Base-by-base conservation (phyloP, 2,888 invertebrate genomes). In the Sicus ferrugineus region DNA sequence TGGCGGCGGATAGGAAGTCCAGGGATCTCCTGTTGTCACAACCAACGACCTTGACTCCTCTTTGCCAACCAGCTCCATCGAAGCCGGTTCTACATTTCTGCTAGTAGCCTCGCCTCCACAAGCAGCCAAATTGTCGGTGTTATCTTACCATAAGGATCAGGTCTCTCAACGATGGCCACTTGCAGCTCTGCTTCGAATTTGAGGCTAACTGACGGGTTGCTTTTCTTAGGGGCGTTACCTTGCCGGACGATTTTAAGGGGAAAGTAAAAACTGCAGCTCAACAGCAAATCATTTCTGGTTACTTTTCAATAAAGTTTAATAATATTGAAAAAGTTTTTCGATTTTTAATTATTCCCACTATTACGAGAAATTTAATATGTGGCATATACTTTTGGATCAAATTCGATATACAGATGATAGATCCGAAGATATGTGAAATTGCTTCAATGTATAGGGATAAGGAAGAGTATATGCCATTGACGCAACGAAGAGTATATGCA, bases 21-120 rank as follows among this genome's bases (percentile, higher is more conserved):
- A 52, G 21, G 34, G 65, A 56, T 30, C 46, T 9, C 11, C 42
- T 56, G 58, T 58, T 58, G 58, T 58, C 59, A 42, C 67, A 58
- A n/a, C 67, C 23, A 26, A 67, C 28, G 23, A 59, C 65, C 34
- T 54, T 65, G 21, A 54, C 34, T 9, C 65, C 34, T 52, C 21
- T 52, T 23, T 54, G 52, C 34, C 54, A 65, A 0, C 54, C 34
- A 3, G 65, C 65, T n/a, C 54, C 65, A 3, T 65, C 54, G 26
- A 16, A 16, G 21, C 4, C 54, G n/a, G 0, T 16, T 65, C 31
- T 11, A 21, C 31, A 2, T 34, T 54, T 26, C 54, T 21, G 9
- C 3, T 7, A 52, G 52, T 2, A 65, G 21, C 6, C 34, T 52
- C 21, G 38, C 19, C 28, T 64, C 64, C 30, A 64, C 34, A 48